Conservation (phyloP, 2,797 vertebrate genomes). For the Gymnothorax javanicus region DNA sequence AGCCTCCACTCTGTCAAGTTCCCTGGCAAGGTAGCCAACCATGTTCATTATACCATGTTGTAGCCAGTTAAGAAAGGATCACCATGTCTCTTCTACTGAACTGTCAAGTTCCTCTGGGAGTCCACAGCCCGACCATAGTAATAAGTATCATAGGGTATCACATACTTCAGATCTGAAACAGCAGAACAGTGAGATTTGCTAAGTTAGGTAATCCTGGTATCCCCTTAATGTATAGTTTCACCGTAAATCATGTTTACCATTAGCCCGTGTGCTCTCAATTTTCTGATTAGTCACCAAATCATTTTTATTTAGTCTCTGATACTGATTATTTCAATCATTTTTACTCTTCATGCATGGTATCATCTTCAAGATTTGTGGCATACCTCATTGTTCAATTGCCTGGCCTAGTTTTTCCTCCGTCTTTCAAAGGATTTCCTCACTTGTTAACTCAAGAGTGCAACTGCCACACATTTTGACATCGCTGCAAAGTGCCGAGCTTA, state of each 20-base stretch:
- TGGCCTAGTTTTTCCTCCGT: too few relatives aligned
- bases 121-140: background rate
- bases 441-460: too few relatives aligned
- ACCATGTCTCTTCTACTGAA: constrained; percentile 21
- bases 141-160: background rate
- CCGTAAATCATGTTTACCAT: background rate
- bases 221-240: background rate
- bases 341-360: too few relatives aligned
- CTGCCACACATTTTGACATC: too few relatives aligned
- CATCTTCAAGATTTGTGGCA: too few relatives aligned
- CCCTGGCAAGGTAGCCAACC: background rate
- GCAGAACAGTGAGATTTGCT: too few relatives aligned
- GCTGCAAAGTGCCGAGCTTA: too few relatives aligned
- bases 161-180: constrained; percentile 15
- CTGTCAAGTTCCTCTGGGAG: background rate
- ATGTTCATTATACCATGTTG: background rate
- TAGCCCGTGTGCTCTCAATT: background rate
- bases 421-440: too few relatives aligned
- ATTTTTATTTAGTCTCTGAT: too few relatives aligned
- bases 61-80: constrained; percentile 7
- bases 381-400: too few relatives aligned
- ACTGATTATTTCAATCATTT: too few relatives aligned
- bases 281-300: too few relatives aligned
- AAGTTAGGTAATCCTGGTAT: background rate
- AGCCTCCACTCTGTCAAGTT: background rate